Percentiles rank a stretch among this genome's conserved stretches.
Conservation (phyloP, 1,140 invertebrate species). For the Himalopsyche phryganea region DNA sequence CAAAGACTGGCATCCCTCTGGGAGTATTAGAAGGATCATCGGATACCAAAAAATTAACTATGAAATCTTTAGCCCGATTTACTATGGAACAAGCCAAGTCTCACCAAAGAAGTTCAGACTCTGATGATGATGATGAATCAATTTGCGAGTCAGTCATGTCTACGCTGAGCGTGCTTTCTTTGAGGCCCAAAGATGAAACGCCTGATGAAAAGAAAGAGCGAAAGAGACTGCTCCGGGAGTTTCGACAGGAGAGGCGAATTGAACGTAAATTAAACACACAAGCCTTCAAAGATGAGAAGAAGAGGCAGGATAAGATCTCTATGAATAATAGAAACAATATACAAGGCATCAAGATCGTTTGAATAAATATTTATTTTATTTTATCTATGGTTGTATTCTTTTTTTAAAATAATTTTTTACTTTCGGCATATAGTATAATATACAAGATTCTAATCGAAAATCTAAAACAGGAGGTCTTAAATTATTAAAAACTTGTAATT, state of each 20-base stretch:
- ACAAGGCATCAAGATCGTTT: constrained; percentile 67
- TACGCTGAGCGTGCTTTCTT: constrained; percentile 65
- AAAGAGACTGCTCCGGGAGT: constrained; percentile 80
- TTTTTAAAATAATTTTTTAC: neutral
- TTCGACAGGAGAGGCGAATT: constrained; percentile 74
- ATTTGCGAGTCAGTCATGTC: constrained; percentile 64
- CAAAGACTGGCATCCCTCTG: constrained; percentile 70
- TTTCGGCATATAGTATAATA: no score
- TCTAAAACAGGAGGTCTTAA: no score
- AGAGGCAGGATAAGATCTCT: constrained; percentile 72
- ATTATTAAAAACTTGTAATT: no score
- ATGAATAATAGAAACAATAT: constrained; percentile 71
- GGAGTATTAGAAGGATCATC: constrained; percentile 55
- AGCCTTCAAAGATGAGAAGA: constrained; percentile 88
- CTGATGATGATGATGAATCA: constrained; percentile 51
- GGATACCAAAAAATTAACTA: constrained; percentile 60
- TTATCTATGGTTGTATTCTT: neutral
- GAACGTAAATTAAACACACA: constrained; percentile 84
- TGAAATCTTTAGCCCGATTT: constrained; percentile 64
- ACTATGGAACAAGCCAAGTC: constrained; percentile 51
- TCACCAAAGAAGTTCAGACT: constrained; percentile 29
- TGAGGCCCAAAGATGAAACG: constrained; percentile 79
- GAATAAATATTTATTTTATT: constrained; percentile 32
- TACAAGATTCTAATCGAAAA: no score
- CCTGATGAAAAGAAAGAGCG: constrained; percentile 75